A percentile compares a stretch with the other conserved stretches of the same genome.
phyloP scores from a whole-genome alignment of 2,797 vertebrate genomes.

The Alcedo quadribrachys region DNA sequence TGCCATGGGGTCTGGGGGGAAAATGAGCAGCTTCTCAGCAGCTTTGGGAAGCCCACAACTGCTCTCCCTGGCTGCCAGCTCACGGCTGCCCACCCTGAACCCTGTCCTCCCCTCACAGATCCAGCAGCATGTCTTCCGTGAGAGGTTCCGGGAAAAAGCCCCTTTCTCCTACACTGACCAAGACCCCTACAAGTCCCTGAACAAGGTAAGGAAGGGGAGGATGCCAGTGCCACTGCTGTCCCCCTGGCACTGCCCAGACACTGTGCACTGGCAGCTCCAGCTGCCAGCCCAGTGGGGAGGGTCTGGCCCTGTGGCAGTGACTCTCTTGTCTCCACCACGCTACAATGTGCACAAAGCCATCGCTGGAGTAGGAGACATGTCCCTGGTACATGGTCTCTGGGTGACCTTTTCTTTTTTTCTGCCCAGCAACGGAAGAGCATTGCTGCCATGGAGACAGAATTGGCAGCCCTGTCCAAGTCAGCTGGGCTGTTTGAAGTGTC shows the following conservation, averaged over 20 bases:
- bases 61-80: fast-evolving
- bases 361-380: fast-evolving
- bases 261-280: fast-evolving
- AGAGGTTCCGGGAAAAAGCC: conserved; percentile 70
- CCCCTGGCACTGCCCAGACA: not conserved
- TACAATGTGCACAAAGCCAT: fast-evolving
- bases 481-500: conserved; percentile 74
- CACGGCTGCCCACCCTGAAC: not conserved
- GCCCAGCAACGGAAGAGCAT: conserved; percentile 67
- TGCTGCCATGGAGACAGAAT: conserved; percentile 36
- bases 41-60: fast-evolving
- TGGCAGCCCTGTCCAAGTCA: conserved; percentile 65
- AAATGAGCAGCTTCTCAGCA: fast-evolving
- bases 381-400: fast-evolving
- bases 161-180: conserved; percentile 70
- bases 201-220: conserved; percentile 55
- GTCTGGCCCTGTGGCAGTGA: not conserved
- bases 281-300: not conserved
- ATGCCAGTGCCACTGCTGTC: not conserved
- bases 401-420: not conserved
- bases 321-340: not conserved
- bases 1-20: fast-evolving
- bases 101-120: not conserved
- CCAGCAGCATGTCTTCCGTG: conserved; percentile 71
- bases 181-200: conserved; percentile 71